These are phyloP conservation scores for Malachius bipustulatus DNA, from an alignment of 2,888 invertebrate species.

Conservation along the genomic window DNA sequence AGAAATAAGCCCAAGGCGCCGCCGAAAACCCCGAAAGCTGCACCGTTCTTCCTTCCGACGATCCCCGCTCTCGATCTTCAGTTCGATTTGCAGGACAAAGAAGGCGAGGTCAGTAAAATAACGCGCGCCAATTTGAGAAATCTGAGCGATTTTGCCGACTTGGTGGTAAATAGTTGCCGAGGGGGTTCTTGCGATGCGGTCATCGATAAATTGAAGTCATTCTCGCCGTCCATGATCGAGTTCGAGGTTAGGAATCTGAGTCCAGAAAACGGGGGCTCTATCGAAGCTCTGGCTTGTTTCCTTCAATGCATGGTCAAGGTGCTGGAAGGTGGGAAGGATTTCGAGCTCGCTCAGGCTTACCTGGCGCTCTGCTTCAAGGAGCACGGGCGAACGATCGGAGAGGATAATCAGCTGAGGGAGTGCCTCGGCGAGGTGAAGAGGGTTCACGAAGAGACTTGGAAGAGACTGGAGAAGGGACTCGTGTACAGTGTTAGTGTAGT, in stretches of 20 bases:
- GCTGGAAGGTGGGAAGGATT: slow-evolving; percentile 65
- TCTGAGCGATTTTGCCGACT: slow-evolving; percentile 56
- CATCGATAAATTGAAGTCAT: slow-evolving; percentile 49
- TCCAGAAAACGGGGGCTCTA: slow-evolving; percentile 64
- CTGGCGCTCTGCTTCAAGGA: slow-evolving; percentile 77
- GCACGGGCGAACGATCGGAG: slow-evolving; percentile 51
- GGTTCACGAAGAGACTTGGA: slow-evolving; percentile 52
- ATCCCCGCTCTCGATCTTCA: slow-evolving; percentile 69
- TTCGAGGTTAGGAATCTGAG: slow-evolving; percentile 72
- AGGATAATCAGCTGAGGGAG: slow-evolving; percentile 42
- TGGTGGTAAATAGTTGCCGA: slow-evolving; percentile 42
- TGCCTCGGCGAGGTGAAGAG: slow-evolving; percentile 46
- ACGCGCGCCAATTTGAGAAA: slow-evolving; percentile 49
- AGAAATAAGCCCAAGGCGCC: slow-evolving; percentile 84
- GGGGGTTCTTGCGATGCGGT: slow-evolving; percentile 44
- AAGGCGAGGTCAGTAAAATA: slow-evolving; percentile 40
- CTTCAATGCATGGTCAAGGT: slow-evolving; percentile 58
- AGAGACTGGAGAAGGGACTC: slow-evolving; percentile 52
- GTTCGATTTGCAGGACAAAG: slow-evolving; percentile 54
- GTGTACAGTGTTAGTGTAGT: slow-evolving; percentile 66
- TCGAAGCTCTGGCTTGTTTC: slow-evolving; percentile 63
- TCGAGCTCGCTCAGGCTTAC: slow-evolving; percentile 85
- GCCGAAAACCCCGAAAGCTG: slow-evolving; percentile 70
- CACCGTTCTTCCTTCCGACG: slow-evolving; percentile 94
- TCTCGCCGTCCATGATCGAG: slow-evolving; percentile 78